Conservation (phyloP, 2,888 invertebrate genomes). For the Mechanitis messenoides region DNA sequence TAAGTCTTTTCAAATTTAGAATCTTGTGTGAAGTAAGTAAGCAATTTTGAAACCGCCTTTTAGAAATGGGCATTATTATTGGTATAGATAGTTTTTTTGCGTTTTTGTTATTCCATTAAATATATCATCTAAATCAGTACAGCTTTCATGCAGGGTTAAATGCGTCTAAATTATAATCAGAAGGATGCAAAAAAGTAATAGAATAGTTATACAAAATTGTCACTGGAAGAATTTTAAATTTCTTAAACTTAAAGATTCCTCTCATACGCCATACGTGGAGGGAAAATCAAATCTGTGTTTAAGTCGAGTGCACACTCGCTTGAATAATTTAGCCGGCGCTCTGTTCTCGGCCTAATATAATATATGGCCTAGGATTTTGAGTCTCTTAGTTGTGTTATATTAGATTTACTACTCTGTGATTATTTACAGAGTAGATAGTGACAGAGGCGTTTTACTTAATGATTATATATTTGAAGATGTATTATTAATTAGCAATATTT, state of each 20-base stretch:
- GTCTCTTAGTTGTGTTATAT: constrained; percentile 62
- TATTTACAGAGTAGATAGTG: constrained; percentile 49
- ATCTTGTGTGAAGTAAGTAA: no score
- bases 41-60: no score
- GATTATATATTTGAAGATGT: neutral
- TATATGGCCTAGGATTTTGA: constrained; percentile 56
- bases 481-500: no score
- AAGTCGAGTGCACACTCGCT: constrained; percentile 39
- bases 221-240: neutral
- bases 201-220: neutral
- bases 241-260: constrained; percentile 13
- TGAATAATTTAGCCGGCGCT: constrained; percentile 40
- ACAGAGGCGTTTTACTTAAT: constrained; percentile 20
- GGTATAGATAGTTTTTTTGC: no score
- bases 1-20: neutral
- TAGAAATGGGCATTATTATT: no score
- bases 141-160: no score
- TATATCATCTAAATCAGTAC: no score
- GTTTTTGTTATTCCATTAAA: no score
- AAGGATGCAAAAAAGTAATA: no score
- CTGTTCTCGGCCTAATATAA: constrained; percentile 53
- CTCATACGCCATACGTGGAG: constrained; percentile 25
- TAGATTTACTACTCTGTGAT: constrained; percentile 70
- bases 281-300: constrained; percentile 38
- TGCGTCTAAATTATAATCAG: no score